Conservation (phyloP, 1,140 invertebrate genomes). For the Cylas formicarius region DNA sequence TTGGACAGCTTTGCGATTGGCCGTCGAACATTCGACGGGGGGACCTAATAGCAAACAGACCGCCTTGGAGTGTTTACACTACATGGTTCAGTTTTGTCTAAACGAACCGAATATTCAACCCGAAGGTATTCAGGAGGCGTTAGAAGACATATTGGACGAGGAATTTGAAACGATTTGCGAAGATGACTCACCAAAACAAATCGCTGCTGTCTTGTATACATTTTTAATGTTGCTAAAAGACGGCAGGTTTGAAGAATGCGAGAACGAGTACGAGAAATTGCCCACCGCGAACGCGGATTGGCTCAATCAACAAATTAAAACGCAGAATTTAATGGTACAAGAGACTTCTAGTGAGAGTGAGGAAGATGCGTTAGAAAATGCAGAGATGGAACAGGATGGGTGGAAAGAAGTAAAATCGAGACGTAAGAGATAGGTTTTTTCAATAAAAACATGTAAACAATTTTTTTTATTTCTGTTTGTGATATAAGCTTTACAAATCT, state of each 20-base stretch:
- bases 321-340: slow-evolving; percentile 11
- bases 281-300: slow-evolving; percentile 20
- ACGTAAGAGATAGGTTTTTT: slow-evolving; percentile 37
- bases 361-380: slow-evolving; percentile 34
- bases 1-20: slow-evolving; percentile 56
- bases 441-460: background rate
- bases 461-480: slow-evolving; percentile 2
- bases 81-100: slow-evolving; percentile 52
- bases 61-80: slow-evolving; percentile 52
- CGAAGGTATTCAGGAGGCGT: slow-evolving; percentile 50
- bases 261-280: slow-evolving; percentile 26
- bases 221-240: slow-evolving; percentile 42
- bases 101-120: slow-evolving; percentile 48
- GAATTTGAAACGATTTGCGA: slow-evolving; percentile 59
- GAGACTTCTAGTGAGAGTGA: slow-evolving; percentile 35
- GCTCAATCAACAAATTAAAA: slow-evolving; percentile 16
- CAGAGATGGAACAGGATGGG: slow-evolving; percentile 47
- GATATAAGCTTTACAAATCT: slow-evolving; percentile 1
- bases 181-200: slow-evolving; percentile 53
- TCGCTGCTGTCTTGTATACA: slow-evolving; percentile 43
- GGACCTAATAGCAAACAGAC: slow-evolving; percentile 56
- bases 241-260: slow-evolving; percentile 30
- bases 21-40: slow-evolving; percentile 59
- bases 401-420: slow-evolving; percentile 52
- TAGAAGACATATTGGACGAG: slow-evolving; percentile 58